These are phyloP conservation scores for Ichneumon xanthorius DNA, from an alignment of 2,888 invertebrate species.

Conservation along the genomic window DNA sequence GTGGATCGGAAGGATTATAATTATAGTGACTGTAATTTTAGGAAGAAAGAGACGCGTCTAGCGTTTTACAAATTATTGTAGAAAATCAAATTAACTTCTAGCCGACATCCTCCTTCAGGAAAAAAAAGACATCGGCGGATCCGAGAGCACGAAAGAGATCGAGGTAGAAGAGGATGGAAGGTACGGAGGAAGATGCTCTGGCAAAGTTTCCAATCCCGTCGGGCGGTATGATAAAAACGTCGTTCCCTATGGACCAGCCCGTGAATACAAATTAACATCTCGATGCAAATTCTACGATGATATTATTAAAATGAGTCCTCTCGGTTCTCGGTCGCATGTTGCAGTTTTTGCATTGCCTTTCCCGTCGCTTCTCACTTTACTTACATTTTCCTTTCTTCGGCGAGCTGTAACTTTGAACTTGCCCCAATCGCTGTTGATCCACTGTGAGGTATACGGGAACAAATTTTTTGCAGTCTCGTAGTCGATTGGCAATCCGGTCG, in stretches of 20 bases:
- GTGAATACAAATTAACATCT: conserved; percentile 68
- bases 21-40: background rate
- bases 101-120: background rate
- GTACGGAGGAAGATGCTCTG: conserved; percentile 37
- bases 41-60: background rate
- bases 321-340: conserved; percentile 1
- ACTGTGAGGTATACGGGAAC: background rate
- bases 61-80: background rate
- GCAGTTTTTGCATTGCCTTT: conserved; percentile 32
- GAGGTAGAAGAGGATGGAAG: background rate
- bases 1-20: background rate
- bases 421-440: background rate
- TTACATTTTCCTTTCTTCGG: background rate
- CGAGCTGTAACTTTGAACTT: background rate
- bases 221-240: conserved; percentile 53
- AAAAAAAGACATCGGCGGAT: background rate
- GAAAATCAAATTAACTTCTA: conserved; percentile 16
- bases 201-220: conserved; percentile 58
- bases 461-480: background rate
- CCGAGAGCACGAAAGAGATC: background rate
- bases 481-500: no score
- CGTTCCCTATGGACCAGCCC: conserved; percentile 47
- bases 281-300: conserved; percentile 63
- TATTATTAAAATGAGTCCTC: conserved; percentile 65
- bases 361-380: background rate